Evolutionary conservation across 2,888 invertebrate genomes (phyloP).

Genomic region (Hemaris fuciformis): DNA sequence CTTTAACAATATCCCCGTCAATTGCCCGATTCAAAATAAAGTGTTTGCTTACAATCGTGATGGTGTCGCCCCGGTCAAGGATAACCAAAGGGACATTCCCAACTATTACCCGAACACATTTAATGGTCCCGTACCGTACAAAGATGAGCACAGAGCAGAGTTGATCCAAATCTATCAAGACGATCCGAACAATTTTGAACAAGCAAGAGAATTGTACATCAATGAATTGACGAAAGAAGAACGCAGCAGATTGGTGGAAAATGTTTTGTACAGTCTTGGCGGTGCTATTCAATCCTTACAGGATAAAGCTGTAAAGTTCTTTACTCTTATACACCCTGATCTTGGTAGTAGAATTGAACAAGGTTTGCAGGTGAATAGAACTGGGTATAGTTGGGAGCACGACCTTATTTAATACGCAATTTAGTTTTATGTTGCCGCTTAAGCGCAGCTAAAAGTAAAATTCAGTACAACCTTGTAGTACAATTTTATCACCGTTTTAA

Average conservation of each 20-base stretch:
- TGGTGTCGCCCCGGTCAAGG: slow-evolving; percentile 86
- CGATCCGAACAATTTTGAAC: slow-evolving; percentile 92
- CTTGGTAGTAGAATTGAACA: slow-evolving; percentile 82
- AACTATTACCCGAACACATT: slow-evolving; percentile 98
- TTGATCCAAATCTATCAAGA: slow-evolving; percentile 83
- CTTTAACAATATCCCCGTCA: slow-evolving; percentile 94
- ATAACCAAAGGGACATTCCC: slow-evolving; percentile 92
- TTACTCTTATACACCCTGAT: slow-evolving; percentile 88
- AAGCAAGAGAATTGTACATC: slow-evolving; percentile 89
- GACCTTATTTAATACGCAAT: not conserved
- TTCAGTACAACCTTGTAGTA: not conserved
- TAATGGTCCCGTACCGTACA: slow-evolving; percentile 87
- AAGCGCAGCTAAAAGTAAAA: too few relatives aligned
- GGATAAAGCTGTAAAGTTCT: slow-evolving; percentile 86
- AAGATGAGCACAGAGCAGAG: slow-evolving; percentile 76
- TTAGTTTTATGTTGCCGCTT: not conserved
- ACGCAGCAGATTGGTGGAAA: slow-evolving; percentile 86
- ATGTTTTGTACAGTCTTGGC: slow-evolving; percentile 88
- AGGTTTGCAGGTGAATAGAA: slow-evolving; percentile 44
- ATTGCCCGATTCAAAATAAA: slow-evolving; percentile 89
- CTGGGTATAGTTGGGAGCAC: slow-evolving; percentile 35
- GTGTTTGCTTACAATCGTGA: slow-evolving; percentile 91
- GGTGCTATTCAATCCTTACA: slow-evolving; percentile 85
- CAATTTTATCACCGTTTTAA: not conserved
- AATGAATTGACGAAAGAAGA: slow-evolving; percentile 88